Base-by-base conservation (phyloP, 2,113 vertebrate species). In the Elachura formosa region DNA sequence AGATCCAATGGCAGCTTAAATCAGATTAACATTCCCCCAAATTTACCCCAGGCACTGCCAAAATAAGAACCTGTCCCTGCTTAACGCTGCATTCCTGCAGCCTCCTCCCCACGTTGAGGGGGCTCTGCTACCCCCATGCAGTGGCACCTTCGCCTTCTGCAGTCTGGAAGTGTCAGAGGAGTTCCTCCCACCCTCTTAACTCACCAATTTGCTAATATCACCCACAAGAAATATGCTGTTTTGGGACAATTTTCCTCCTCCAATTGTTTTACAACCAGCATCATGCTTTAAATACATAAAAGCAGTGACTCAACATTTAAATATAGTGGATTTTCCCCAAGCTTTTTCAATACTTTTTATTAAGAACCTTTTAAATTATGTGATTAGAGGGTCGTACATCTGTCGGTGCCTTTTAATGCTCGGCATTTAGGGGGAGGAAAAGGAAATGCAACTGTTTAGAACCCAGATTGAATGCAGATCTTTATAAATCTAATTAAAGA, bases 401-500 rank as follows among this genome's bases (percentile, higher is more conserved):
- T 85, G 63, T 31, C 17, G 5, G 71, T 26, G 21, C 14, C 24
- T 91, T 75, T 92, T 92, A 80, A 77, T 20, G 33, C 40, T 75
- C 72, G 38, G 48, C 14, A 29, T 78, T 73, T 25, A 12, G 13
- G 12, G 17, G 33, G 36, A 40, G 16, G 7, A 9, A 23, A 48
- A 78, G n/a, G 40, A 81, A 83, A 90, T 10, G 41, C 15, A 18
- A 81, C 46, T 62, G 45, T 54, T 96, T 63, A 84, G 69, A 76
- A 68, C 7, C 20, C 76, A 71, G 64, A 58, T 71, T 88, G 74
- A 94, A 80, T 40, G 41, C 72, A 40, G 34, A 91, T 88, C 51
- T 92, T 76, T 90, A 79, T 28, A 61, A 82, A 75, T 23, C 89
- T 73, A 94, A 96, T 93, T 95, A 86, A 93, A 94, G 71, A 79